These are phyloP conservation scores for Drosophila sturtevanti DNA, from an alignment of 1,140 invertebrate species.

Conservation along the genomic window DNA sequence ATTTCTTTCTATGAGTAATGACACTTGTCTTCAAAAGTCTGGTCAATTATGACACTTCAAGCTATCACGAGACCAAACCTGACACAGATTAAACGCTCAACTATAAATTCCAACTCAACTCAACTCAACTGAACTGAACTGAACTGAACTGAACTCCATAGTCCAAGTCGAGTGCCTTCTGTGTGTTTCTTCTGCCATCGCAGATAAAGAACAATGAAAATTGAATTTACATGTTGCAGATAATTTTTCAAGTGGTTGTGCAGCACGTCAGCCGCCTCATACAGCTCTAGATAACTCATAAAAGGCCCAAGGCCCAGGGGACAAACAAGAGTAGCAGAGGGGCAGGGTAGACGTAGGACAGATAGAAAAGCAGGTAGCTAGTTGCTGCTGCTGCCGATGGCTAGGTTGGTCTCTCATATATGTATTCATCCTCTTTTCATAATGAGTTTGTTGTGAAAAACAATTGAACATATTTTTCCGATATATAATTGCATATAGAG, in stretches of 20 bases:
- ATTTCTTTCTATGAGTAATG: slow-evolving; percentile 70
- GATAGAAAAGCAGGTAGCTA: neutral
- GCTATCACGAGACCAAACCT: slow-evolving; percentile 67
- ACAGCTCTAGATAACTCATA: slow-evolving; percentile 54
- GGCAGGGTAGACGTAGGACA: neutral
- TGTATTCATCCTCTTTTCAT: neutral
- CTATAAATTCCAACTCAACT: slow-evolving; percentile 80
- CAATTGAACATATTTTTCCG: neutral
- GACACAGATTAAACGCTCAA: slow-evolving; percentile 80
- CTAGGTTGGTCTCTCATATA: too few relatives aligned
- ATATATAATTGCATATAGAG: neutral
- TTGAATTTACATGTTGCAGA: slow-evolving; percentile 82
- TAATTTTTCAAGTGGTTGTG: slow-evolving; percentile 76
- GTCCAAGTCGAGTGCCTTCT: slow-evolving; percentile 55
- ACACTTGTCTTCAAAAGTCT: slow-evolving; percentile 78
- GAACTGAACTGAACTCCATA: too few relatives aligned
- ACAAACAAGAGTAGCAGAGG: neutral
- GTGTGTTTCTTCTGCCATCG: slow-evolving; percentile 51
- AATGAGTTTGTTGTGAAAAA: neutral
- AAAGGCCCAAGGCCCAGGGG: neutral
- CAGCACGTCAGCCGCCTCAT: slow-evolving; percentile 14
- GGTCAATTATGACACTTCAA: slow-evolving; percentile 83
- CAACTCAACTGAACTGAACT: too few relatives aligned
- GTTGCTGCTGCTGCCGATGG: neutral
- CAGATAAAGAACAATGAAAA: slow-evolving; percentile 82